Evolutionary conservation across 2,113 vertebrate genomes (phyloP).

Genomic region (Herpailurus yagouaroundi): DNA sequence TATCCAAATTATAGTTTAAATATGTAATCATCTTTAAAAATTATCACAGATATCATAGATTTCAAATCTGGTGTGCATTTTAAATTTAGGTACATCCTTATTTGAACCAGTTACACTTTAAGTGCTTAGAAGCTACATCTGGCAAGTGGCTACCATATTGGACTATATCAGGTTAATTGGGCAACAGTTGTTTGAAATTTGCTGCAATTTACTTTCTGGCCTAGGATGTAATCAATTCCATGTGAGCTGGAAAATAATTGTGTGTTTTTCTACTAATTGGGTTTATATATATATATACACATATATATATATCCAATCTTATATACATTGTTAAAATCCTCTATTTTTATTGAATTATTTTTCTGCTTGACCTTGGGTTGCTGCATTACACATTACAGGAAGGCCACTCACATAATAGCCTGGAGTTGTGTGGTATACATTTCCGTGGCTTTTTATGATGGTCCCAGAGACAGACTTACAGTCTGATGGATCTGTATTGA

Average conservation of each 20-base stretch:
- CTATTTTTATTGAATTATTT: neutral
- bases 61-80: neutral
- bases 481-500: neutral
- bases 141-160: neutral
- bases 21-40: neutral
- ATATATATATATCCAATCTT: neutral
- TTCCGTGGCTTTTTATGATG: neutral
- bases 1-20: neutral
- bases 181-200: neutral
- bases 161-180: neutral
- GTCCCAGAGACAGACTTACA: neutral
- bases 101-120: neutral
- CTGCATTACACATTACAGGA: neutral
- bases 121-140: neutral
- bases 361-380: neutral
- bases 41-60: neutral
- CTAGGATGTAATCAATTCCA: neutral
- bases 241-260: constrained; percentile 35
- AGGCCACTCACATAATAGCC: neutral
- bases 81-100: neutral
- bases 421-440: neutral
- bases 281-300: neutral
- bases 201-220: neutral
- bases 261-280: neutral
- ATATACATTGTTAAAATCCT: neutral